Percentiles rank a stretch among this genome's conserved stretches.
These are phyloP conservation scores for Neomonachus schauinslandi DNA, from an alignment of 2,113 vertebrate genomes.

Conservation along the genomic window DNA sequence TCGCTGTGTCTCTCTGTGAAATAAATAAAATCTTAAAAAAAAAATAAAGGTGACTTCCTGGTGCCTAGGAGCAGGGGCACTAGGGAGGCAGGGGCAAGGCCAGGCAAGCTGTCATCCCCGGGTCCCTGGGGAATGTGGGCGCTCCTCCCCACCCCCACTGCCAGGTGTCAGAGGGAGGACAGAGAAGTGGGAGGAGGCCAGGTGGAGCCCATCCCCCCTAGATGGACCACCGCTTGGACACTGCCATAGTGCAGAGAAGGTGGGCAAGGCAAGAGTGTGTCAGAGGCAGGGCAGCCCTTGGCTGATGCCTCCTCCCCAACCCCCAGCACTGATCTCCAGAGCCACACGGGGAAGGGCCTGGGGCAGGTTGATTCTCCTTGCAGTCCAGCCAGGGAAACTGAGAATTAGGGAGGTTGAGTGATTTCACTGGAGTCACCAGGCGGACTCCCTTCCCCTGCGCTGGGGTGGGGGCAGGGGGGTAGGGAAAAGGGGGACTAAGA, in stretches of 20 bases:
- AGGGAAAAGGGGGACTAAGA: not conserved
- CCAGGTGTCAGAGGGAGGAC: not conserved
- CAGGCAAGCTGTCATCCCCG: not conserved
- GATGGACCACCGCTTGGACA: not conserved
- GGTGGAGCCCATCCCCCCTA: not conserved
- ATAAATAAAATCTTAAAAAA: too few species aligned
- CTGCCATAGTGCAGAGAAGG: not conserved
- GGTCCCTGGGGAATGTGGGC: not conserved
- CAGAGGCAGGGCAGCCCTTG: not conserved
- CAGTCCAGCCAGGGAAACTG: not conserved
- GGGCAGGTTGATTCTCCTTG: not conserved
- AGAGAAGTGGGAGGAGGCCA: not conserved
- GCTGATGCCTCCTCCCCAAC: accelerated
- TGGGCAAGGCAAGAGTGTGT: not conserved
- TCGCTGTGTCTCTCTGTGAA: too few species aligned
- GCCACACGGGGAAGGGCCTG: not conserved
- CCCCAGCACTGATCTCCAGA: not conserved
- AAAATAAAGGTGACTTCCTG: not conserved
- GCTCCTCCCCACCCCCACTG: not conserved
- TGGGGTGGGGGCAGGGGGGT: accelerated
- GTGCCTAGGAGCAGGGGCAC: not conserved
- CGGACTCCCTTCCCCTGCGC: not conserved
- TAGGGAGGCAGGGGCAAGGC: not conserved
- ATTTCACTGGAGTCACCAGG: not conserved
- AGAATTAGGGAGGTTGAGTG: not conserved